Percentiles rank a stretch among this genome's conserved stretches.
phyloP scores from a whole-genome alignment of 2,888 invertebrate genomes.

The Cremastinae sp. region DNA sequence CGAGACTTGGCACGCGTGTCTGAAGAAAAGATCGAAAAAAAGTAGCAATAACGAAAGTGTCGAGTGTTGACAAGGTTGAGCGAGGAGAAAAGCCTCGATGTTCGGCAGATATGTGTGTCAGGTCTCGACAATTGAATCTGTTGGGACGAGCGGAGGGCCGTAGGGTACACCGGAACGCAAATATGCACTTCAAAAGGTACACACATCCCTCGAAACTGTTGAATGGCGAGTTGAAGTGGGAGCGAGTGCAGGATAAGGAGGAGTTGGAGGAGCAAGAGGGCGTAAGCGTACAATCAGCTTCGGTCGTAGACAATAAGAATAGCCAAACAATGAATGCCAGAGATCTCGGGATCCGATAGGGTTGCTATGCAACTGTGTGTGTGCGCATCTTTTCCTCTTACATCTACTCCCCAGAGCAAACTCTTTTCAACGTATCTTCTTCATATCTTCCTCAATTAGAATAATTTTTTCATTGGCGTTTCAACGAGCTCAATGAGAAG shows the following conservation, averaged over 20 bases:
- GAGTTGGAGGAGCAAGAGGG: slow-evolving; percentile 21
- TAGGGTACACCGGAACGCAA: slow-evolving; percentile 34
- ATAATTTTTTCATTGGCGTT: too few species aligned
- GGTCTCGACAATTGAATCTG: slow-evolving; percentile 56
- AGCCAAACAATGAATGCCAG: slow-evolving; percentile 61
- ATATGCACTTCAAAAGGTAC: slow-evolving; percentile 60
- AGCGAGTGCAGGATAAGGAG: slow-evolving; percentile 33
- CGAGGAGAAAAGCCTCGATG: slow-evolving; percentile 48
- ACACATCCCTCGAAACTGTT: slow-evolving; percentile 56
- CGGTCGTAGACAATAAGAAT: slow-evolving; percentile 58
- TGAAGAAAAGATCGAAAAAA: slow-evolving; percentile 14
- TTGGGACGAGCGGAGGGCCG: slow-evolving; percentile 7
- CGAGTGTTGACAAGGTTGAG: slow-evolving; percentile 27
- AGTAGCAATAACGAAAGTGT: slow-evolving; percentile 15
- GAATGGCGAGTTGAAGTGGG: slow-evolving; percentile 56
- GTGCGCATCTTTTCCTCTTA: slow-evolving; percentile 19
- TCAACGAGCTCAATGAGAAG: too few species aligned
- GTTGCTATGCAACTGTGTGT: slow-evolving; percentile 58
- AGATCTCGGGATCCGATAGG: slow-evolving; percentile 60
- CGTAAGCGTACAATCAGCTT: slow-evolving; percentile 59
- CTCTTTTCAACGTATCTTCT: slow-evolving; percentile 16
- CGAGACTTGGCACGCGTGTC: background rate
- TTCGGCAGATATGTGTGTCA: slow-evolving; percentile 23
- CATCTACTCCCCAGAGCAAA: slow-evolving; percentile 19
- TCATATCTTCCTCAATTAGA: slow-evolving; percentile 25